Base-by-base conservation (phyloP, 2,888 invertebrate species). In the Agriopis leucophaearia region DNA sequence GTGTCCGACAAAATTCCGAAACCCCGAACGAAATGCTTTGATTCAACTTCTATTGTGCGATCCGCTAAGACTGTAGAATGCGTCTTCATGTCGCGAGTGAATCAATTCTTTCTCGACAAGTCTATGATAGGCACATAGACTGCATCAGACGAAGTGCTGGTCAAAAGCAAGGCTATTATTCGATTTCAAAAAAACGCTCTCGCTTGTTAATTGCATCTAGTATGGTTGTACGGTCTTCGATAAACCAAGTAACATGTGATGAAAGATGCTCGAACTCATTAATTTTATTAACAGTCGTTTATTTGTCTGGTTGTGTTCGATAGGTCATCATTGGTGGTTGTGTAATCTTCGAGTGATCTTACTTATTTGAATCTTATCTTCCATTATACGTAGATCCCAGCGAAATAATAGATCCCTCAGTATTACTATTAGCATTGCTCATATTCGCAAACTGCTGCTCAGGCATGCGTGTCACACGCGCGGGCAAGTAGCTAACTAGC, bases 211-310 rank as follows among this genome's bases (percentile, higher is more conserved):
- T 44, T 55, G 27, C 42, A 54, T 3, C 12, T 8, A 0, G 8
- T 7, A 55, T 10, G 16, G n/a, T 13, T 16, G 38, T 48, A 54
- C 16, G 42, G 9, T 45, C 35, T 59, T 10, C 44, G 8, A 40
- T 16, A 36, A 55, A 44, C 57, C 27, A 18, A 10, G n/a, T 38
- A 8, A 36, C 36, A 36, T 55, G 60, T 16, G 60, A 54, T 51
- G 52, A 64, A 52, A 69, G 64, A 60, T 64, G 56, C 60, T 52
- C 68, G 51, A 60, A 56, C 64, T 15, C 63, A 59, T 63, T 63
- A 44, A 63, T 63, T 63, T 62, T 8, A 42, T 62, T 58, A 55
- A 10, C 27, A 27, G 56, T 57, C 27, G 4, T 27, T 27, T 27
- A 27, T 27, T 4, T 27, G 27, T 27, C 27, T 27, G 27, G 27